phyloP scores from a whole-genome alignment of 2,113 vertebrate genomes.

The Brienomyrus longianalis region DNA sequence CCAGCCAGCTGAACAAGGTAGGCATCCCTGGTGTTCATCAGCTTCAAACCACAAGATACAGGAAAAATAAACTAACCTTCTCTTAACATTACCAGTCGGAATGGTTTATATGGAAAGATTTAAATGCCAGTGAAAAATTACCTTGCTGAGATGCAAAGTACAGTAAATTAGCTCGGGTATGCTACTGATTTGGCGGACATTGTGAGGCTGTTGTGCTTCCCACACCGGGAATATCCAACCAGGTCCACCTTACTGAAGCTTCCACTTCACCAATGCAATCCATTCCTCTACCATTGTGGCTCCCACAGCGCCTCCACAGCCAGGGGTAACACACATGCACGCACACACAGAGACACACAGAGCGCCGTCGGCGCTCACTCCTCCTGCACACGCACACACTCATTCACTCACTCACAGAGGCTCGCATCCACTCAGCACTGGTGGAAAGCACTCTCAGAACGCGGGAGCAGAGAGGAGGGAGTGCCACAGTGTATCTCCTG shows the following conservation, averaged over 20 bases:
- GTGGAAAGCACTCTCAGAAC: neutral
- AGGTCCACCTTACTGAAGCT: neutral
- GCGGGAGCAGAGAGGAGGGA: constrained; percentile 22
- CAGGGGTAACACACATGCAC: neutral
- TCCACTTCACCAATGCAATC: neutral
- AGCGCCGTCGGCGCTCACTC: neutral
- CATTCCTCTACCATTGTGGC: neutral
- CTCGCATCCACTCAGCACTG: constrained; percentile 4
- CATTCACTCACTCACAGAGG: neutral
- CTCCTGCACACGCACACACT: constrained; percentile 11
- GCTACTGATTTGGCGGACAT: neutral
- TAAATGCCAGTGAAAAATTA: neutral
- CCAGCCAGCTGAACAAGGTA: neutral
- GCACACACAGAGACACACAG: constrained; percentile 30
- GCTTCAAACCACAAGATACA: neutral
- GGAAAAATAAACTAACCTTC: neutral
- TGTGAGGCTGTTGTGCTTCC: neutral
- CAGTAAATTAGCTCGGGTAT: neutral
- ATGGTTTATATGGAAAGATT: neutral
- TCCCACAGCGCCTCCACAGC: neutral
- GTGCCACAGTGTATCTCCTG: constrained; percentile 9
- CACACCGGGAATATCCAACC: neutral
- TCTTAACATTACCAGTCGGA: neutral
- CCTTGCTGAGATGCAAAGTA: neutral
- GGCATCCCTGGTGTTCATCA: neutral